phyloP scores from a whole-genome alignment of 2,797 vertebrate species.

The Melanogrammus aeglefinus region DNA sequence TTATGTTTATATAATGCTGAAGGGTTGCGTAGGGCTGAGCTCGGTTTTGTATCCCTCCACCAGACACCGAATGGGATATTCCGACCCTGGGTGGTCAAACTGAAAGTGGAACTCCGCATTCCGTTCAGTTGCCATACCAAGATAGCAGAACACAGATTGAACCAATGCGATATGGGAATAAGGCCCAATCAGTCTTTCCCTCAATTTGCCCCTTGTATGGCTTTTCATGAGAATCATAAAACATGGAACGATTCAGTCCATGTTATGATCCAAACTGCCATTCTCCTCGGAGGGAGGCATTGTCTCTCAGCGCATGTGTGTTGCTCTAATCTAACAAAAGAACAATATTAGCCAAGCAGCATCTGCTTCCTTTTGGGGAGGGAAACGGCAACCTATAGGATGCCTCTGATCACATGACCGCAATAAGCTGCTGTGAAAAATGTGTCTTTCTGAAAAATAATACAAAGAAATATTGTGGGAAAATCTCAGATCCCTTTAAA shows the following conservation, averaged over 20 bases:
- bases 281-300: conserved; percentile 9
- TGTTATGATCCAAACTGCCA: conserved; percentile 1
- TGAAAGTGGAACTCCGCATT: background rate
- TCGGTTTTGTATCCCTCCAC: background rate
- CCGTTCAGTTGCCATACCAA: too few relatives aligned
- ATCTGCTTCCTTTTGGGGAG: conserved; percentile 37
- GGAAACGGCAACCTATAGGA: conserved; percentile 37
- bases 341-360: conserved; percentile 51
- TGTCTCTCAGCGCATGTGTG: background rate
- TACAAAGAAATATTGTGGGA: conserved; percentile 23
- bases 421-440: conserved; percentile 37
- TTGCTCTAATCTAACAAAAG: conserved; percentile 32
- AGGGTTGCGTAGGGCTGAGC: background rate
- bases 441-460: background rate
- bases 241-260: background rate
- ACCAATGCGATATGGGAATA: background rate
- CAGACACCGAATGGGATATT: background rate
- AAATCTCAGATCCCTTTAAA: conserved; percentile 33
- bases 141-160: background rate
- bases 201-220: background rate
- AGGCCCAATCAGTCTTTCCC: background rate
- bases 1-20: background rate
- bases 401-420: conserved; percentile 24
- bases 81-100: background rate
- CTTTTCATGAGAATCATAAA: background rate